These are phyloP conservation scores for Indicator indicator DNA, from an alignment of 2,113 vertebrate genomes.

Conservation along the genomic window DNA sequence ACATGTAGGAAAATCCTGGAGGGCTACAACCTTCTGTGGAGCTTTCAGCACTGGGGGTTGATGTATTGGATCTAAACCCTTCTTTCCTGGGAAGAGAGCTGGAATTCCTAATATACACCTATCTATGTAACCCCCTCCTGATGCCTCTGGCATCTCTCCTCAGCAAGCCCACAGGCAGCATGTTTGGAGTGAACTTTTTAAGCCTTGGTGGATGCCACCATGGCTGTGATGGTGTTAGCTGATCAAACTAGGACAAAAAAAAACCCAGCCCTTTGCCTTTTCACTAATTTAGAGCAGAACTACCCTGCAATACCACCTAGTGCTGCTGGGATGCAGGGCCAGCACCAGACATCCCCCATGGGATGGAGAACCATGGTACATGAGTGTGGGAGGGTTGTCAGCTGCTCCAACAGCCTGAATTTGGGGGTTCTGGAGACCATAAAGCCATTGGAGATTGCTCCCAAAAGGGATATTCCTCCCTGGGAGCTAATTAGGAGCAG, in stretches of 20 bases:
- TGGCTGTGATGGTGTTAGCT: neutral
- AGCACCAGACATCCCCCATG: rapidly evolving
- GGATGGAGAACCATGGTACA: neutral
- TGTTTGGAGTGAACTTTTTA: rapidly evolving
- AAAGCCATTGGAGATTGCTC: no score
- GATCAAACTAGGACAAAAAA: neutral
- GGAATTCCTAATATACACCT: neutral
- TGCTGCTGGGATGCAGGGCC: neutral
- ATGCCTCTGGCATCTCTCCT: neutral
- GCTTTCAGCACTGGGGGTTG: neutral
- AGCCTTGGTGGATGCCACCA: no score
- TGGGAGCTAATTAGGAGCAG: no score
- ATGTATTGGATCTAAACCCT: neutral
- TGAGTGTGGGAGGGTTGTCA: neutral
- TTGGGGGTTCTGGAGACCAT: neutral
- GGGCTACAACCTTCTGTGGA: neutral
- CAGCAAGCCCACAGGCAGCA: rapidly evolving
- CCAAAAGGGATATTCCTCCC: no score
- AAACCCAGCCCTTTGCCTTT: neutral
- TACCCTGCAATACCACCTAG: slow-evolving; percentile 27
- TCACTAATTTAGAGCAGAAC: neutral
- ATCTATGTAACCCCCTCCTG: neutral
- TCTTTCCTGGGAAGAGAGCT: neutral
- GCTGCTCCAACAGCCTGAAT: neutral
- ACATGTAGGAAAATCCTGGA: neutral